A percentile compares a stretch with the other conserved stretches of the same genome.
These are phyloP conservation scores for Teleiodes luculella DNA, from an alignment of 2,888 invertebrate genomes.

Conservation along the genomic window DNA sequence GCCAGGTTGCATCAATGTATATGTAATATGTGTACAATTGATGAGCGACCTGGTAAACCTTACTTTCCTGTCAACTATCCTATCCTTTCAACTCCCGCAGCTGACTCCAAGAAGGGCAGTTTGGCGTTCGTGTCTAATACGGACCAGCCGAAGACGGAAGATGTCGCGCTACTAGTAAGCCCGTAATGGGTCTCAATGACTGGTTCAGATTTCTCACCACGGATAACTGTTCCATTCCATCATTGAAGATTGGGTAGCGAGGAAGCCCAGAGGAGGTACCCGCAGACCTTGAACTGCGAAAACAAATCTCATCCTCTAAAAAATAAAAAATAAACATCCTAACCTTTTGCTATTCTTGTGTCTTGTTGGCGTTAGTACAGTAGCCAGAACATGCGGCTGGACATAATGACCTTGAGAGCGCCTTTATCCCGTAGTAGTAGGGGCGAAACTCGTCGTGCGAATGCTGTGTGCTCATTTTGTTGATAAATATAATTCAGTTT, in stretches of 20 bases:
- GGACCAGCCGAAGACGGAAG: constrained; percentile 3
- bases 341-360: background rate
- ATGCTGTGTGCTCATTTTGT: no score
- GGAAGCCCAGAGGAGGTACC: constrained; percentile 7
- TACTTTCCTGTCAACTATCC: background rate
- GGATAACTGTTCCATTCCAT: background rate
- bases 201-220: constrained; percentile 2
- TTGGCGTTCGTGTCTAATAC: background rate
- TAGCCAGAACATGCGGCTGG: no score
- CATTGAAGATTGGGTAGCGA: background rate
- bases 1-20: background rate
- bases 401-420: no score
- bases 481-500: no score
- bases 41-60: background rate
- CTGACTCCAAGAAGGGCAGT: background rate
- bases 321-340: background rate
- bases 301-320: background rate
- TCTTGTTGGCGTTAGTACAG: no score
- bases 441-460: no score
- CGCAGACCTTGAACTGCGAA: constrained; percentile 7
- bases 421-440: no score
- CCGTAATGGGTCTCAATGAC: constrained; percentile 2
- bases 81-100: background rate
- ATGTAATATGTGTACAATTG: background rate
- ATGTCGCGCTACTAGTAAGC: constrained; percentile 1